Base-by-base conservation (phyloP, 64 coral and sea anemone species). In the Trachythela sp. region DNA sequence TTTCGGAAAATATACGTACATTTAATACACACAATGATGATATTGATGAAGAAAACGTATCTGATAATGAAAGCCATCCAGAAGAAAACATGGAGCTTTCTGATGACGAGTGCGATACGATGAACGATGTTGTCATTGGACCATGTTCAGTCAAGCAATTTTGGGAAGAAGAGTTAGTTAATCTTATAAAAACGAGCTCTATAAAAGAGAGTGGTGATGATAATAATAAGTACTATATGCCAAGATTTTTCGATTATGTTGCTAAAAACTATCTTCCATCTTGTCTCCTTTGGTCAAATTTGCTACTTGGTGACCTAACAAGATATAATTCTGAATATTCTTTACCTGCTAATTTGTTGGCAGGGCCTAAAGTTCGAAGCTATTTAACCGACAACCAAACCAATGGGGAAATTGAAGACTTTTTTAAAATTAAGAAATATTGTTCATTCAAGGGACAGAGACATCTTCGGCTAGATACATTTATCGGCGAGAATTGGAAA, bases 331-430 rank as follows among this genome's bases (percentile, higher is more conserved):
- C 75, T 40, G 75, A 15, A 10, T 80, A 36, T 80, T 37, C 56
- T 27, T 26, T 18, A 64, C 18, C 18, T 20, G 56, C 56, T 18
- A 64, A 64, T 64, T 64, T 64, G 56, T 18, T 26, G 24, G 22
- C 15, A 64, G 24, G 56, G 13, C 13, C 4, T 18, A 18, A 64
- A 20, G 56, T 48, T 49, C 88, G 70, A 43, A 89, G 80, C 18
- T 45, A 80, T 54, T 49, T 83, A 20, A 36, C 34, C 9, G 42
- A 27, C 40, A 48, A 83, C 70, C 58, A 89, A 54, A 89, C 87
- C 10, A 89, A 89, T 45, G 87, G 52, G 2, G 64, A 89, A 75
- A 60, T 77, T 39, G 87, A 89, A 72, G 60, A 49, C 40, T 71
- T 89, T 26, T 72, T 89, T 31, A 72, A 77, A 42, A 77, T 48